Base-by-base conservation (phyloP, 2,113 vertebrate genomes). In the Fregetta grallaria region DNA sequence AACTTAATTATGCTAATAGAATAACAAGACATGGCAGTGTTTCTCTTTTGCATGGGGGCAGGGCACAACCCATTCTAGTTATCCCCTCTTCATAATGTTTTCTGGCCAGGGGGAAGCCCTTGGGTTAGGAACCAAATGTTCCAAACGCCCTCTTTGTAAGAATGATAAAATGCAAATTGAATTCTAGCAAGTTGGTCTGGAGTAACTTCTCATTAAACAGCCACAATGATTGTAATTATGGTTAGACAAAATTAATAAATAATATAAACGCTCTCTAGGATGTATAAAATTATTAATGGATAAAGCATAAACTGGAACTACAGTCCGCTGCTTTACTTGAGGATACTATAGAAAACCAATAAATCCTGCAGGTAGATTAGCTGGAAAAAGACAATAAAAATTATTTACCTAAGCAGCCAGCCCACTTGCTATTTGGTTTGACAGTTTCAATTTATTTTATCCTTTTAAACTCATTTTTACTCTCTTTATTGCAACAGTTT, bases 391-490 rank as follows among this genome's bases (percentile, higher is more conserved):
- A 84, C 93, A 97, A 98, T 94, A 96, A 97, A 96, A 97, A 96
- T 94, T 97, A 96, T 93, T 98, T 98, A 95, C 96, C 92, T 94
- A 95, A 95, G 92, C 92, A 97, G 78, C 49, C 72, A 96, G 63
- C 58, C 77, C 44, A 77, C 91, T 97, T 96, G 81, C 81, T 94
- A 88, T 96, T 97, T 96, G 65, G 77, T 93, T 96, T 88, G 94
- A 96, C 82, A 94, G 65, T 82, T 88, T 95, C 97, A 93, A 97
- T 98, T 98, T 97, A 94, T 97, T 97, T 97, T 94, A 95, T 88
- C n/a, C 77, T 88, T 95, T 94, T 97, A 97, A 96, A 83, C 75
- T 97, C 52, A 82, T 97, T 97, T 98, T 94, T 96, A 77, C 85
- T 97, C 91, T 91, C 78, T 93, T 95, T 97, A 98, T 88, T 97